phyloP scores from a whole-genome alignment of 2,113 vertebrate genomes.

The Cichladusa arquata region DNA sequence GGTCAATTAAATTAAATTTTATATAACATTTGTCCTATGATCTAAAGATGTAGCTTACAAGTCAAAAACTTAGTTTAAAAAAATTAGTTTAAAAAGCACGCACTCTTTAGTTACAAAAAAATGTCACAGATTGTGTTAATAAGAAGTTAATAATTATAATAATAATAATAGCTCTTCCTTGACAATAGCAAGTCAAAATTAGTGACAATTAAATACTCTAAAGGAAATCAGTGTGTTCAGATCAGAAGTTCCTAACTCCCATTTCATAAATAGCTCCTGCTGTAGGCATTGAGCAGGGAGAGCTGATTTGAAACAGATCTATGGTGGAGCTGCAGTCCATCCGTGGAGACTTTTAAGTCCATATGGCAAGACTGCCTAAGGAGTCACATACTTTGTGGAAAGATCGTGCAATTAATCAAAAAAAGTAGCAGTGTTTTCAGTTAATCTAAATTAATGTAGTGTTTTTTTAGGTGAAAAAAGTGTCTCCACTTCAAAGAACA shows the following conservation, averaged over 20 bases:
- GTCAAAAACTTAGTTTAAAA: neutral
- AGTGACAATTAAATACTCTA: neutral
- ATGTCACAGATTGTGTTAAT: neutral
- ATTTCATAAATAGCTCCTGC: neutral
- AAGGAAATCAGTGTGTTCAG: neutral
- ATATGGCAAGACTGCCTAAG: constrained; percentile 49
- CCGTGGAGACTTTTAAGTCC: constrained; percentile 43
- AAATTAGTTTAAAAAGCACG: neutral
- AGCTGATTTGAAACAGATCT: constrained; percentile 56
- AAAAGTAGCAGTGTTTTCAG: constrained; percentile 9
- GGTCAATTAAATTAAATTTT: neutral
- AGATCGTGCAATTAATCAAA: constrained; percentile 54
- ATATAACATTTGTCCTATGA: neutral
- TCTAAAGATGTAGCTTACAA: neutral
- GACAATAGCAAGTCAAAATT: neutral
- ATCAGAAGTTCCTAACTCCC: neutral
- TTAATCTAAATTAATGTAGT: constrained; percentile 43
- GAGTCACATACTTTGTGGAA: constrained; percentile 49
- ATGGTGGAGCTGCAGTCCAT: constrained; percentile 32
- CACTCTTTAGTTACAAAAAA: neutral
- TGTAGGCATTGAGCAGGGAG: neutral
- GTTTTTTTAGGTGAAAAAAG: constrained; percentile 15
- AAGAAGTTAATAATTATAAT: neutral
- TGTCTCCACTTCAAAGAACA: constrained; percentile 12
- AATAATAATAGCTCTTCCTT: neutral